Conservation (phyloP, 2,888 invertebrate species). For the Chesias legatella region DNA sequence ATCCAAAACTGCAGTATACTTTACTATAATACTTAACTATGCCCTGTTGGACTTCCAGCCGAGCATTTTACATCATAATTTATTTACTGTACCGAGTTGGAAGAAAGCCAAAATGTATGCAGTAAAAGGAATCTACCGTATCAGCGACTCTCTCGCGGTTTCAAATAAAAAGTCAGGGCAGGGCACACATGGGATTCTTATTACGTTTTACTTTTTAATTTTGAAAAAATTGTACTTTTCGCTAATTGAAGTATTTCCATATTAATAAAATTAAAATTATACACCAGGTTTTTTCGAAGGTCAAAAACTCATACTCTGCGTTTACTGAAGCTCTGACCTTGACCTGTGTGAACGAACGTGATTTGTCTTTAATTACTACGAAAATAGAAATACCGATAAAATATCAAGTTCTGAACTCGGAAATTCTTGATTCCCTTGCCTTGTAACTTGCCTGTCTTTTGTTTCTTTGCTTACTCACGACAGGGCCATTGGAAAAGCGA, state of each 20-base stretch:
- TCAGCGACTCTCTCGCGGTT: slow-evolving; percentile 43
- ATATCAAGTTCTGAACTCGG: slow-evolving; percentile 42
- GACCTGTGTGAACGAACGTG: no score
- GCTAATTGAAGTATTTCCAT: background rate
- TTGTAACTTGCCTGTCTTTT: slow-evolving; percentile 53
- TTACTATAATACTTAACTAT: slow-evolving; percentile 32
- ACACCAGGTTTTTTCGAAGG: no score
- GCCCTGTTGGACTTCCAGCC: slow-evolving; percentile 24
- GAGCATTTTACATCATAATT: slow-evolving; percentile 41
- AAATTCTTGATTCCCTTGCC: slow-evolving; percentile 38
- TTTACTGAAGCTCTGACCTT: no score
- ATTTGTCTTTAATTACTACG: background rate
- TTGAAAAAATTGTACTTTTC: slow-evolving; percentile 10
- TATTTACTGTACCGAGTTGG: slow-evolving; percentile 44
- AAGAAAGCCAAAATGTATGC: slow-evolving; percentile 40
- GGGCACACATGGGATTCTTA: slow-evolving; percentile 16
- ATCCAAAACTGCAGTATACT: slow-evolving; percentile 21
- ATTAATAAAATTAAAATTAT: background rate
- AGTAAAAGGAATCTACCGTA: slow-evolving; percentile 44
- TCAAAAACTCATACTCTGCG: no score
- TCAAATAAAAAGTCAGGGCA: slow-evolving; percentile 33
- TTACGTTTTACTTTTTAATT: slow-evolving; percentile 14
- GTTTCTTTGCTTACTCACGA: slow-evolving; percentile 44
- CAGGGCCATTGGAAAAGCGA: slow-evolving; percentile 32
- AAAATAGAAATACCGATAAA: slow-evolving; percentile 15